Conservation (phyloP, 2,113 vertebrate species). For the Oxygymnocypris stewartii region DNA sequence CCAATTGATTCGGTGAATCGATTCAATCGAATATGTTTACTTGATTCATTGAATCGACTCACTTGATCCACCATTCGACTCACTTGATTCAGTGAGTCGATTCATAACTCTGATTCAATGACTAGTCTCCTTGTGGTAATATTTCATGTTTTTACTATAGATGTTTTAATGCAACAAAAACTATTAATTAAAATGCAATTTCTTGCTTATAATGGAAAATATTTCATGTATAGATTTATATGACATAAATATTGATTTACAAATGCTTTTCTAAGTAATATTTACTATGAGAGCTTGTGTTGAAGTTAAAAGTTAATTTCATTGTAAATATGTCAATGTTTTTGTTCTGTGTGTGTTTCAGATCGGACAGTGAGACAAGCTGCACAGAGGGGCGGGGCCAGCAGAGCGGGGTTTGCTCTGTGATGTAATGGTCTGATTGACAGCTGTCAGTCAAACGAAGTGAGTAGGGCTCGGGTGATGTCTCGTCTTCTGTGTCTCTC, state of each 20-base stretch:
- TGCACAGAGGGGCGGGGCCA: conserved; percentile 73
- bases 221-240: background rate
- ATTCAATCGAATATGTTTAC: background rate
- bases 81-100: background rate
- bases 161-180: background rate
- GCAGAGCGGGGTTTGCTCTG: conserved; percentile 87
- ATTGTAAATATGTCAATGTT: background rate
- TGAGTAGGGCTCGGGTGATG: background rate
- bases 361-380: conserved; percentile 75
- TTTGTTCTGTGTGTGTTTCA: conserved; percentile 54
- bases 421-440: conserved; percentile 82
- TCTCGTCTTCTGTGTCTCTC: background rate
- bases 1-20: background rate
- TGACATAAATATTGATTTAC: background rate
- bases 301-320: too few relatives aligned
- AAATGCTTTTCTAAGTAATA: background rate
- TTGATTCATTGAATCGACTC: background rate
- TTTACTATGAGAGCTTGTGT: too few relatives aligned
- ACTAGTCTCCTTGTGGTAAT: background rate
- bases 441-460: conserved; percentile 32
- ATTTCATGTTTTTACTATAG: background rate
- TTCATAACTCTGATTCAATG: background rate
- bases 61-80: background rate
- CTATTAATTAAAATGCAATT: background rate
- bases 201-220: background rate